Base-by-base conservation (phyloP, 2,888 invertebrate genomes). In the Ophion ellenae region DNA sequence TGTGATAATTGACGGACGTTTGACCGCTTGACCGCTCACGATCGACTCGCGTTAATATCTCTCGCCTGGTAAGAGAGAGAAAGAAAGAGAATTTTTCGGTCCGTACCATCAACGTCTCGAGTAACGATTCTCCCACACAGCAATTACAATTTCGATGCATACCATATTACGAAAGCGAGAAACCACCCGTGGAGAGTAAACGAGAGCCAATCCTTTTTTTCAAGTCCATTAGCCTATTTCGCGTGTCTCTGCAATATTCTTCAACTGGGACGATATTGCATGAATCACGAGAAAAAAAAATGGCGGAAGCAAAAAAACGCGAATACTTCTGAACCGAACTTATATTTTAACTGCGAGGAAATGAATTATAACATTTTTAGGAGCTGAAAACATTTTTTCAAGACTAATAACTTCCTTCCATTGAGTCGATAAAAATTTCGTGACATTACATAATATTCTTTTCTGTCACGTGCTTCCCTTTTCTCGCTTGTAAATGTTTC, bases 1-100 rank as follows among this genome's bases (percentile, higher is more conserved):
- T 78, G 84, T 83, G 86, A 86, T 86, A 86, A 86, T 86, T 86
- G 81, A 86, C 84, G 86, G 77, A 84, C 83, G 86, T 81, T 84
- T 84, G 86, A 86, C 86, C 86, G 86, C 28, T 79, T 76, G 75
- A 84, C 70, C 80, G 66, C 71, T 70, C 71, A 47, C 71, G 53
- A 64, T 71, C 63, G 57, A 32, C 64, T 69, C 40, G 63, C 84
- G 84, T 81, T 81, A 78, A 86, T 86, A 77, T 83, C 86, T 77
- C 83, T 81, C 81, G 69, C 75, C 81, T 61, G 61, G 11, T 17
- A 14, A 61, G 32, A 40, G 28, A 53, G 32, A 40, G 28, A 53
- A 78, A 36, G 28, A 61, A 73, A 66, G 66, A 81, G 71, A 66
- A 75, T 40, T 71, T 63, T 47, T 32, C 61, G 59, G 59, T 59